Conservation (phyloP, 2,888 invertebrate genomes). For the Nebria salina region DNA sequence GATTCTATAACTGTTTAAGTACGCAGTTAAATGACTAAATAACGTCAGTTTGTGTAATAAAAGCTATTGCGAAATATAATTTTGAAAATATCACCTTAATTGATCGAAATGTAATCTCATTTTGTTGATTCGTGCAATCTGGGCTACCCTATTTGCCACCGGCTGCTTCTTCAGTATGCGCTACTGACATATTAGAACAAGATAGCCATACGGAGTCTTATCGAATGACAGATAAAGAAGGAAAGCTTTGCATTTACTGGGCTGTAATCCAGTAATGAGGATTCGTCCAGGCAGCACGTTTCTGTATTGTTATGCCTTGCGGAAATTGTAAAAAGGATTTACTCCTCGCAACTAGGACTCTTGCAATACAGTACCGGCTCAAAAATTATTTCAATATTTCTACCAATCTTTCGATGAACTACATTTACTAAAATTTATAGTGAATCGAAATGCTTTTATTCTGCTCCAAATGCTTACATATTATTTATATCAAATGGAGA, state of each 20-base stretch:
- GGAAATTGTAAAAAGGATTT: slow-evolving; percentile 23
- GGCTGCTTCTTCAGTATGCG: neutral
- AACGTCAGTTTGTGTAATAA: neutral
- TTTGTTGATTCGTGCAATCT: slow-evolving; percentile 13
- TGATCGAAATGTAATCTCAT: slow-evolving; percentile 13
- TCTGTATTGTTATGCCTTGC: slow-evolving; percentile 16
- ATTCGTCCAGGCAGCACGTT: slow-evolving; percentile 8
- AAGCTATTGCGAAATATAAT: slow-evolving; percentile 3
- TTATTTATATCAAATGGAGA: too few species aligned
- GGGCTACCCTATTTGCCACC: slow-evolving; percentile 5
- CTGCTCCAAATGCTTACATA: too few species aligned
- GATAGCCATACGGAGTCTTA: neutral
- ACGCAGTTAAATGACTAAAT: neutral
- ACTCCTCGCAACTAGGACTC: neutral
- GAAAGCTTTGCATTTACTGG: neutral
- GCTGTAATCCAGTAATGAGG: slow-evolving; percentile 18
- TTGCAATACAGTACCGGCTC: neutral
- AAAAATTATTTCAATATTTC: neutral
- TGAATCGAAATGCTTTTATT: too few species aligned
- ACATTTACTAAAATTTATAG: too few species aligned
- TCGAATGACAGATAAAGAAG: neutral
- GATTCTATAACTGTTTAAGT: neutral
- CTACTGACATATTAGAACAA: slow-evolving; percentile 10
- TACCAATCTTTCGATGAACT: too few species aligned
- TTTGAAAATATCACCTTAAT: slow-evolving; percentile 2